Base-by-base conservation (phyloP, 2,888 invertebrate genomes). In the Leptothorax acervorum region DNA sequence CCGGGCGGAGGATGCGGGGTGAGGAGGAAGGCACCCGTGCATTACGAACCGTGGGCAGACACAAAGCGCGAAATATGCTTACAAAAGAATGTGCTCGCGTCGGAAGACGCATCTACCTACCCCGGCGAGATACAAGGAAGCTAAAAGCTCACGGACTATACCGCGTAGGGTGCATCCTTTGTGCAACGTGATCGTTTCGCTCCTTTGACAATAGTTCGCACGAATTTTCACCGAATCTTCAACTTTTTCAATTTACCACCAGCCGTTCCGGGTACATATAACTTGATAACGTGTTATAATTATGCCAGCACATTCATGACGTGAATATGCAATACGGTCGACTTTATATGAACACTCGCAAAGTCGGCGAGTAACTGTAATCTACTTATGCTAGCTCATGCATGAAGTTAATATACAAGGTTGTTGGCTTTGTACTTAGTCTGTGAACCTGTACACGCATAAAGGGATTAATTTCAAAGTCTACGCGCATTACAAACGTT, bases 321-420 rank as follows among this genome's bases (percentile, higher is more conserved):
- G 79, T 81, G 79, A 81, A 81, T 71, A 81, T 81, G 79, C 79
- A 81, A 81, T 81, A 71, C 79, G n/a, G 79, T 51, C 79, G 71
- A 81, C 79, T 81, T 81, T 81, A 81, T 81, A 81, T 60, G 57
- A 70, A 81, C 79, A 81, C 71, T 81, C 48, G 79, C 79, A 81
- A 81, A 81, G 79, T 81, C 79, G 79, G 48, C 79, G 79, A 70
- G 70, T 81, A 81, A 70, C 79, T 81, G 79, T 79, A 81, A 81
- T 81, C 79, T 81, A 81, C 79, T 81, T 81, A 81, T 81, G 79
- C 71, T 71, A 71, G 79, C 79, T 81, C 70, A 81, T 81, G 79
- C 79, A 81, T 81, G 79, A 81, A 81, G 79, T 81, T 81, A 81
- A 81, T 81, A 81, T 81, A 81, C 79, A 81, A 81, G 79, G 70